Evolutionary conservation across 2,797 vertebrate species (phyloP).

Genomic region (Rhinophrynus dorsalis): DNA sequence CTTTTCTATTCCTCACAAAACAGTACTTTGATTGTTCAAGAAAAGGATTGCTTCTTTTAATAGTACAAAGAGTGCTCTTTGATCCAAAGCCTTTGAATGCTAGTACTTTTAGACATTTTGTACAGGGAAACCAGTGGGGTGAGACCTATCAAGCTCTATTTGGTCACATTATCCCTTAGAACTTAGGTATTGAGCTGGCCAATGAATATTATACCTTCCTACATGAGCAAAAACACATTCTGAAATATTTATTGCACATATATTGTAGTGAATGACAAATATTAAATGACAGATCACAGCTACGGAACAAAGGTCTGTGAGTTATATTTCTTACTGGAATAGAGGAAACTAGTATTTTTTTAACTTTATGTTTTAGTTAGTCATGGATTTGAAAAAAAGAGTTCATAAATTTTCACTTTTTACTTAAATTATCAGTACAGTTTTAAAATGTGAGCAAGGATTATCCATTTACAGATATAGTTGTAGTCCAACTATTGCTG

Average conservation of each 20-base stretch:
- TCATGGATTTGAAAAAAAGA: too few species aligned
- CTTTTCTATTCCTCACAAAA: constrained; percentile 39
- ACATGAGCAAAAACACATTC: not conserved
- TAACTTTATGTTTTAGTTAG: too few species aligned
- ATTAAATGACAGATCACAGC: not conserved
- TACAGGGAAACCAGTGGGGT: constrained; percentile 32
- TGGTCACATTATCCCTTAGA: constrained; percentile 20
- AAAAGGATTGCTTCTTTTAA: constrained; percentile 48
- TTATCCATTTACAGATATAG: too few species aligned
- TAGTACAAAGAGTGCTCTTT: constrained; percentile 32
- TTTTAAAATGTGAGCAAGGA: too few species aligned
- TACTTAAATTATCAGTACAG: too few species aligned
- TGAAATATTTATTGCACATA: not conserved
- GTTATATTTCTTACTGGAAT: not conserved
- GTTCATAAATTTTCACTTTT: too few species aligned
- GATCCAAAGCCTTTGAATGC: constrained; percentile 19
- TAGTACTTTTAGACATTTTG: constrained; percentile 16
- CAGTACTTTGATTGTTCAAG: constrained; percentile 37
- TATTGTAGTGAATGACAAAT: not conserved
- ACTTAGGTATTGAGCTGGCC: not conserved
- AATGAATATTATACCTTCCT: not conserved
- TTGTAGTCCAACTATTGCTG: too few species aligned
- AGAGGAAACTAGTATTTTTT: not conserved
- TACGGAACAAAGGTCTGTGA: not conserved
- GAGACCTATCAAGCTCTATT: constrained; percentile 12